These are phyloP conservation scores for Poecilobothrus nobilitatus DNA, from an alignment of 2,888 invertebrate species.

Conservation along the genomic window DNA sequence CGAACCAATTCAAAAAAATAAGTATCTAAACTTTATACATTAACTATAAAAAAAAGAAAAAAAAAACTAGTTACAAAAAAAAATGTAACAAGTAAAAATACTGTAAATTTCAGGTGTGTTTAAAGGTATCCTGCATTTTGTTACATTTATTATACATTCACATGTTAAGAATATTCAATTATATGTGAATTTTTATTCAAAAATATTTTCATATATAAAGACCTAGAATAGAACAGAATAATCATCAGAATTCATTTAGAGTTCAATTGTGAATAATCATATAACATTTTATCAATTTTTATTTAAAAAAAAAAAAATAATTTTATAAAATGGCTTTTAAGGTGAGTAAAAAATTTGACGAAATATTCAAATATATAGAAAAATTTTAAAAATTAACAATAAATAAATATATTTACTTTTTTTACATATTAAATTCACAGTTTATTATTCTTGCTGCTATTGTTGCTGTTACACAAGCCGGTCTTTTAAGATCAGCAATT, in stretches of 20 bases:
- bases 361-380: background rate
- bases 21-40: background rate
- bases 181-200: background rate
- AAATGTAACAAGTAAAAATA: background rate
- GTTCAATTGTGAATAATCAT: background rate
- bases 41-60: no score
- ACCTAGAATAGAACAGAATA: background rate
- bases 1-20: no score
- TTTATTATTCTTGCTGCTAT: background rate
- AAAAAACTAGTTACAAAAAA: background rate
- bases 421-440: background rate
- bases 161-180: background rate
- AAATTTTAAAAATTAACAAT: background rate
- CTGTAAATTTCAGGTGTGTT: background rate
- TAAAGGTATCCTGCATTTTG: background rate
- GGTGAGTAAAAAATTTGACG: no score
- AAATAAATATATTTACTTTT: background rate
- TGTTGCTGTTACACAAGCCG: background rate
- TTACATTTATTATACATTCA: background rate
- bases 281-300: background rate
- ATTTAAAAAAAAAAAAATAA: background rate
- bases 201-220: background rate
- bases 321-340: constrained; percentile 2
- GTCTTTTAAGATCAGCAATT: background rate
- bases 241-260: constrained; percentile 1